Conservation (phyloP, 1,140 invertebrate species). For the Brachionus calyciflorus region DNA sequence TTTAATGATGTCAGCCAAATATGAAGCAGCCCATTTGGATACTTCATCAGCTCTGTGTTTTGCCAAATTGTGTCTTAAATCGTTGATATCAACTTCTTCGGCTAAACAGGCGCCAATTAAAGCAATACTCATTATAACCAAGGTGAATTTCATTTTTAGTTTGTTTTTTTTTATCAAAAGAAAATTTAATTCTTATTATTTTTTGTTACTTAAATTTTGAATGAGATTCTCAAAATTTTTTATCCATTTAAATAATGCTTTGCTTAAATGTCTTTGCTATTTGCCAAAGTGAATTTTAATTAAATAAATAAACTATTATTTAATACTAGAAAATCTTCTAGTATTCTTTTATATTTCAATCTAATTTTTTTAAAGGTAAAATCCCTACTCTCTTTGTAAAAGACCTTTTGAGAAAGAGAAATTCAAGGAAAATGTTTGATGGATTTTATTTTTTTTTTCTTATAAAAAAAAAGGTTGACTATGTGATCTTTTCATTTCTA, state of each 20-base stretch:
- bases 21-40: constrained; percentile 19
- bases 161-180: not conserved
- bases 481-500: constrained; percentile 16
- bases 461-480: constrained; percentile 16
- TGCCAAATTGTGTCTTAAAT: not conserved
- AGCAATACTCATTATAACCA: not conserved
- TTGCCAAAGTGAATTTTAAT: no score
- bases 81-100: constrained; percentile 2
- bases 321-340: no score
- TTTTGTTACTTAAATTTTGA: not conserved
- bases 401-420: constrained; percentile 14
- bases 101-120: not conserved
- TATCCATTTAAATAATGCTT: no score
- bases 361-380: no score
- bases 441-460: not conserved
- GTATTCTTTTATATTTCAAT: no score
- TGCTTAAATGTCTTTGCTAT: no score
- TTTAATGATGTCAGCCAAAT: constrained; percentile 32
- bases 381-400: not conserved
- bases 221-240: no score
- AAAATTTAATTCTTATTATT: not conserved
- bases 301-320: no score
- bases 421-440: not conserved
- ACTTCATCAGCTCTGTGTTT: constrained; percentile 29
- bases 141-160: constrained; percentile 36